Evolutionary conservation across 2,113 vertebrate genomes (phyloP), one percentile per base, ranked within the genome.

Genomic region (Talpa occidentalis): DNA sequence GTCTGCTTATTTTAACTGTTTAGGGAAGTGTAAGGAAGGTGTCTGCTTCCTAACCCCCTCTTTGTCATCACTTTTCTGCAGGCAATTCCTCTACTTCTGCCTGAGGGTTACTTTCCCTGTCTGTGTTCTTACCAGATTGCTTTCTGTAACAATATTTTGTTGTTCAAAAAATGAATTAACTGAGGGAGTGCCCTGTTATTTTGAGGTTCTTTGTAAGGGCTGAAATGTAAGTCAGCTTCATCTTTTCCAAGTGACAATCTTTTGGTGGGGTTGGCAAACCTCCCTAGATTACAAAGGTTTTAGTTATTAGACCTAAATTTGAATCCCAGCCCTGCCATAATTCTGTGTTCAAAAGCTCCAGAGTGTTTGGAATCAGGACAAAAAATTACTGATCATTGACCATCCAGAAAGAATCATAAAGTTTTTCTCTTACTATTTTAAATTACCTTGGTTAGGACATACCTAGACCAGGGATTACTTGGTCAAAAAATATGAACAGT

Each of bases 111-210:
- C 37, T 80, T 49, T 88, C 44, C 49, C 35, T 5, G 32, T 79
- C 47, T 95, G 47, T 84, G 37, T 59, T 80, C 82, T 80, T 49
- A 84, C 12, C 69, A 56, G 26, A 95, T 78, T 86, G 60, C 83
- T 95, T 81, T 97, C 30, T 47, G 19, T 82, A 67, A 62, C 6
- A 37, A 22, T 52, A 69, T 80, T 93, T 92, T 88, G 72, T 91
- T 85, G 76, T 92, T 94, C 66, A 49, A 87, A 49, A 87, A 79
- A 84, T 74, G 91, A 90, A 88, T 93, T 66, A 79, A 62, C 80
- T 72, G 79, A 56, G 26, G 35, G 74, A 59, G 16, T 83, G 66
- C 26, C 26, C 22, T 92, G 42, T 77, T 22, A 42, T 94, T 95
- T 69, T 81, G 76, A 94, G 49, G 69, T 72, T 79, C 80, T 69